Base-by-base conservation (phyloP, 2,113 vertebrate species). In the Pagrus major region DNA sequence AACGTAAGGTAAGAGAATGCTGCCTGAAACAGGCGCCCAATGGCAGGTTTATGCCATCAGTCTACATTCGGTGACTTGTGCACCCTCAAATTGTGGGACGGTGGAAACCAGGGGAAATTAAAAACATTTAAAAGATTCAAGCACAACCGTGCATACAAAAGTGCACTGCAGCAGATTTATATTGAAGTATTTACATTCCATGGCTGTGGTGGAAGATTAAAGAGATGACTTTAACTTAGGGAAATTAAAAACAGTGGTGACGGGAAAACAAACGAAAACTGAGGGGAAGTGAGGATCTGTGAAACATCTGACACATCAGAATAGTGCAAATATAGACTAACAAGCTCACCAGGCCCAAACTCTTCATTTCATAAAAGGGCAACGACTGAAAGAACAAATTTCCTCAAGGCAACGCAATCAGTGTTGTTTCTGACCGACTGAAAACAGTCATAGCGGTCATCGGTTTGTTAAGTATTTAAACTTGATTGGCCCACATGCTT, bases 401-500 rank as follows among this genome's bases (percentile, higher is more conserved):
- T 33, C 33, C 5, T 29, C 2, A 25, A 67, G 63, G 72, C 20
- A 69, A 68, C 12, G 60, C 21, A 75, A 70, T 35, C 29, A 23
- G 41, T 21, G 47, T 67, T 71, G 58, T 20, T 69, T 71, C 21
- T 63, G 39, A 18, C 2, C 0, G 4, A 31, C 37, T 71, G 42
- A 65, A 63, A 58, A 25, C 47, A 58, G n/a, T 21, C 44, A 29
- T 11, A 27, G 35, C 9, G 1, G 42, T 35, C 18, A 55, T 2
- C 27, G 29, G 23, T 51, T 71, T 76, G 60, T 64, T 46, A 21
- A 67, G 58, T 69, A 75, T 69, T 76, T 66, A 67, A 85, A 84
- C n/a, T 15, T 71, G 18, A 77, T 14, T 31, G 37, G 37, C 37
- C 37, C 25, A 27, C 21, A 59, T 20, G n/a, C 11, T 23, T 71